These are phyloP conservation scores for Plestiodon gilberti DNA, from an alignment of 2,113 vertebrate genomes.

Conservation along the genomic window DNA sequence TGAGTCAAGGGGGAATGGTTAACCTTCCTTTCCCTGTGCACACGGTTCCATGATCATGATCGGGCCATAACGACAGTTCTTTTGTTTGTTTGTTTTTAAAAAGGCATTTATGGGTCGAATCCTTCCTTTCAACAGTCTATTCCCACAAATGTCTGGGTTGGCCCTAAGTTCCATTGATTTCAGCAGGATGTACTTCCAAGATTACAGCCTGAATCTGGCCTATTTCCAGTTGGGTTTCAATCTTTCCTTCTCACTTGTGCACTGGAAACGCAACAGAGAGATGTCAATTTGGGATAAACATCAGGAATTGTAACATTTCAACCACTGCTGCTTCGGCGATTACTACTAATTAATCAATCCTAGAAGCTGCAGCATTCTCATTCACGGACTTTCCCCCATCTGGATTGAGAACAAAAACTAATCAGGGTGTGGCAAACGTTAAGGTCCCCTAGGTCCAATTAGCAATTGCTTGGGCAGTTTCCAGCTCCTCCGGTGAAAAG, in stretches of 20 bases:
- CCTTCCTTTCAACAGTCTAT: too few species aligned
- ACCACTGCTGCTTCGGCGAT: not conserved
- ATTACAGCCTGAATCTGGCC: not conserved
- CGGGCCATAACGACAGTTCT: too few species aligned
- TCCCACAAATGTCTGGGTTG: not conserved
- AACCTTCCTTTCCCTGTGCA: too few species aligned
- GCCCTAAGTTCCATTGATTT: not conserved
- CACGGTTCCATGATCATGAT: too few species aligned
- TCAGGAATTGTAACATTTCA: not conserved
- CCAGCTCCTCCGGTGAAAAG: constrained; percentile 48
- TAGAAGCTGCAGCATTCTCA: not conserved
- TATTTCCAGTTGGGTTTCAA: not conserved
- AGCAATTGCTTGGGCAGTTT: constrained; percentile 66
- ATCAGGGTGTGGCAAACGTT: constrained; percentile 61
- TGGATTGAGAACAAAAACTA: constrained; percentile 37
- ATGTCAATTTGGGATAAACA: not conserved
- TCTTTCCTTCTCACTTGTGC: not conserved
- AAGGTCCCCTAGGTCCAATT: constrained; percentile 68
- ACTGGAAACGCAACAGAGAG: not conserved
- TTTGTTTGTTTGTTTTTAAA: too few species aligned
- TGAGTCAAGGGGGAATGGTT: too few species aligned
- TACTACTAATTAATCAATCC: not conserved
- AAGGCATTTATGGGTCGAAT: too few species aligned
- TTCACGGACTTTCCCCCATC: not conserved
- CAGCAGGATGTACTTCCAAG: not conserved